Percentiles rank a stretch among this genome's conserved stretches.
These are phyloP conservation scores for Ephialtes manifestator DNA, from an alignment of 2,888 invertebrate species.

Conservation along the genomic window DNA sequence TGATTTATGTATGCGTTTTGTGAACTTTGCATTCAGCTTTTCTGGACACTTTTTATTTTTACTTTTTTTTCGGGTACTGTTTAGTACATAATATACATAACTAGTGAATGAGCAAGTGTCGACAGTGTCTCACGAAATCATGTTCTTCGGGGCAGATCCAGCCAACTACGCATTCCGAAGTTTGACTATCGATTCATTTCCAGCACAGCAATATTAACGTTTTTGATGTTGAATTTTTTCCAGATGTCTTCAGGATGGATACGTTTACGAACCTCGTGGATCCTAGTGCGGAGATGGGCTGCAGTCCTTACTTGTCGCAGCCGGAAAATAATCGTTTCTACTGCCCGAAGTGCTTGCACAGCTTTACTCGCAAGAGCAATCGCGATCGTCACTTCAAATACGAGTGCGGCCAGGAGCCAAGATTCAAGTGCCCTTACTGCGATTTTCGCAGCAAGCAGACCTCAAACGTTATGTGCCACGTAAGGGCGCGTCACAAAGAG, in stretches of 20 bases:
- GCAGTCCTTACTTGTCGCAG: constrained; percentile 16
- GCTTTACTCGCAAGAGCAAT: constrained; percentile 79
- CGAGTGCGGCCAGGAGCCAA: constrained; percentile 83
- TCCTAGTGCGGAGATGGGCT: constrained; percentile 27
- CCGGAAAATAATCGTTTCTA: constrained; percentile 70
- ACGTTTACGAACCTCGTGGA: constrained; percentile 62
- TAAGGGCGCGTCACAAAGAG: constrained; percentile 77
- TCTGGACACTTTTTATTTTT: background rate
- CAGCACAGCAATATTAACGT: constrained; percentile 58
- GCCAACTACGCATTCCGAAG: constrained; percentile 2
- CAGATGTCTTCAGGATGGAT: constrained; percentile 72
- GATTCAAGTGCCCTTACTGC: constrained; percentile 83
- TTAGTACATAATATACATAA: background rate
- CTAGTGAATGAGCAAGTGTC: background rate
- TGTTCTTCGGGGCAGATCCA: constrained; percentile 29
- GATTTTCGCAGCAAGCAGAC: constrained; percentile 78
- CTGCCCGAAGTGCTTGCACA: constrained; percentile 78
- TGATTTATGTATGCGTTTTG: background rate
- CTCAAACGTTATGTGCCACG: constrained; percentile 78
- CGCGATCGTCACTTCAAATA: constrained; percentile 82
- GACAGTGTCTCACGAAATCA: background rate
- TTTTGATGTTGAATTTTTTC: constrained; percentile 48
- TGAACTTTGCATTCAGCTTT: constrained; percentile 3
- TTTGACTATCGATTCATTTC: background rate
- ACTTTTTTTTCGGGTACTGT: background rate